Percentiles rank a stretch among this genome's conserved stretches.
These are phyloP conservation scores for Drosophila austrosaltans DNA, from an alignment of 2,888 invertebrate species.

Conservation along the genomic window DNA sequence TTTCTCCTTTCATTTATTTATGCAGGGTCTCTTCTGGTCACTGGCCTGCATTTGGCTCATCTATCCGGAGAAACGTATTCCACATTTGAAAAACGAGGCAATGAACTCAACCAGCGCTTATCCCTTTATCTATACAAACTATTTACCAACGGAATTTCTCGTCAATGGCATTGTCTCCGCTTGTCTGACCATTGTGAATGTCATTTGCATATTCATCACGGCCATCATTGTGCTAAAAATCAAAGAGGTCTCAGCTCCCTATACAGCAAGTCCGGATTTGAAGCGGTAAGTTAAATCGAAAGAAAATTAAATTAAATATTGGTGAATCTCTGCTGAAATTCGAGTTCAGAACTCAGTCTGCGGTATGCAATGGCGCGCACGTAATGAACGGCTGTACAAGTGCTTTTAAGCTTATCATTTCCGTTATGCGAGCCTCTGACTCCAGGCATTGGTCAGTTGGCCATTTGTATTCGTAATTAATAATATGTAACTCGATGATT, in stretches of 20 bases:
- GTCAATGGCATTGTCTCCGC: conserved; percentile 92
- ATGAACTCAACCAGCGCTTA: conserved; percentile 87
- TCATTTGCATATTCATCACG: conserved; percentile 92
- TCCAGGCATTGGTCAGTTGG: conserved; percentile 30
- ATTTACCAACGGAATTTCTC: conserved; percentile 90
- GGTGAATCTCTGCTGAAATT: neutral
- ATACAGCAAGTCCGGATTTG: conserved; percentile 89
- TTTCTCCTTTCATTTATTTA: neutral
- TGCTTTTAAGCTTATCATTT: conserved; percentile 58
- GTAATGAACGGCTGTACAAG: conserved; percentile 47
- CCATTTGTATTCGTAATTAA: conserved; percentile 61
- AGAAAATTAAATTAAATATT: too few relatives aligned
- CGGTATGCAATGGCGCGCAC: conserved; percentile 37
- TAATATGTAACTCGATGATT: conserved; percentile 34
- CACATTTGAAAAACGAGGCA: conserved; percentile 88
- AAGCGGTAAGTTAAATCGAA: conserved; percentile 84
- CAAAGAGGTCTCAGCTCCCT: conserved; percentile 92
- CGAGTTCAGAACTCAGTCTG: neutral
- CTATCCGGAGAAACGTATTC: conserved; percentile 87
- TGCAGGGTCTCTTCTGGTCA: conserved; percentile 89
- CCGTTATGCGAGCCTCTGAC: conserved; percentile 37
- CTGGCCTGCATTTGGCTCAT: conserved; percentile 89
- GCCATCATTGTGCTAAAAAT: conserved; percentile 92
- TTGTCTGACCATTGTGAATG: conserved; percentile 91
- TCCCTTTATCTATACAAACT: conserved; percentile 88